These are phyloP conservation scores for Scrobipalpa costella DNA, from an alignment of 2,888 invertebrate species.

Conservation along the genomic window DNA sequence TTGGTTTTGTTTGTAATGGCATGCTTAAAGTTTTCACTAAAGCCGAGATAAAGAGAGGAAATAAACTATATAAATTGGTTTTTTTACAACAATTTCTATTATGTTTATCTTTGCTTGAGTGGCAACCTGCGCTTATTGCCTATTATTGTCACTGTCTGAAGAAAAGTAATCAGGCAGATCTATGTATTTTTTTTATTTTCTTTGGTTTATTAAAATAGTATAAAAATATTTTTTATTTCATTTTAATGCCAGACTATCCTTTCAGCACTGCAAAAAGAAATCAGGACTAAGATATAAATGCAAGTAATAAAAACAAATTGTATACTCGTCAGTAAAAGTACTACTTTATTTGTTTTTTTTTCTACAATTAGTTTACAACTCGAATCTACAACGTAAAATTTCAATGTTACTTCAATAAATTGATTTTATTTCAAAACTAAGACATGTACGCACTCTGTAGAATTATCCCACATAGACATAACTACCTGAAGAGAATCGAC, in stretches of 20 bases:
- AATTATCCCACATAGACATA: too few relatives aligned
- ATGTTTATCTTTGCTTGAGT: too few relatives aligned
- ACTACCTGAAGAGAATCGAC: too few relatives aligned
- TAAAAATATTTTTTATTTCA: neutral
- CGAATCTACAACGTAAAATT: neutral
- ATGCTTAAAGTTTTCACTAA: too few relatives aligned
- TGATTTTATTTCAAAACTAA: neutral
- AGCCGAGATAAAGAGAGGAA: too few relatives aligned
- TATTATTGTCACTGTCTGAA: conserved; percentile 1
- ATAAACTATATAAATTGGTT: too few relatives aligned
- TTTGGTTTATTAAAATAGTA: neutral
- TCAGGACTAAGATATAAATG: too few relatives aligned
- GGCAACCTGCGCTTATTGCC: neutral
- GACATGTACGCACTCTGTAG: neutral
- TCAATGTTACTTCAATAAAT: neutral
- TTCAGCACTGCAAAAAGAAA: neutral
- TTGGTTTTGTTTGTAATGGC: neutral
- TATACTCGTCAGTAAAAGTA: neutral
- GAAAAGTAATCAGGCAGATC: neutral
- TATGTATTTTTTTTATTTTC: neutral
- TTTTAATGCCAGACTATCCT: neutral
- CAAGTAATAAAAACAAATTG: too few relatives aligned
- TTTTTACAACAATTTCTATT: too few relatives aligned
- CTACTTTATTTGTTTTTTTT: conserved; percentile 1
- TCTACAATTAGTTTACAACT: neutral